These are phyloP conservation scores for Oreochromis mossambicus DNA, from an alignment of 2,797 vertebrate genomes.

Conservation along the genomic window DNA sequence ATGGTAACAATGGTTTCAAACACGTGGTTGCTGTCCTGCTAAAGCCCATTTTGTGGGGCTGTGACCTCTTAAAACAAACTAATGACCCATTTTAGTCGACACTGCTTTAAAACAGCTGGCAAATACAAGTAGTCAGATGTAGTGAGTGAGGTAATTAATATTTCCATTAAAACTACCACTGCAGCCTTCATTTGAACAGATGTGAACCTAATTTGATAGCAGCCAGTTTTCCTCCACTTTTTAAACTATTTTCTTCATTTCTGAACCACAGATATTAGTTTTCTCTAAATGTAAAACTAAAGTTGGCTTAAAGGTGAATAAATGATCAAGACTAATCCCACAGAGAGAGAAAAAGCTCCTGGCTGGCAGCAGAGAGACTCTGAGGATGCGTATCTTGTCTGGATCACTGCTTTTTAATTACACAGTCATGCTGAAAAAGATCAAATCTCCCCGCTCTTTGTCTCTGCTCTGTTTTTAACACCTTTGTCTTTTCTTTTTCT, in stretches of 20 bases:
- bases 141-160: neutral
- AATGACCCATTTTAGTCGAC: neutral
- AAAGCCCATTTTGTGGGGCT: neutral
- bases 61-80: neutral
- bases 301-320: neutral
- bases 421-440: neutral
- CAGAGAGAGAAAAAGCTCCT: neutral
- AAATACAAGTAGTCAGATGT: neutral
- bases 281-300: neutral
- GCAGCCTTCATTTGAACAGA: neutral
- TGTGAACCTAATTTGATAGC: neutral
- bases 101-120: neutral
- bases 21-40: neutral
- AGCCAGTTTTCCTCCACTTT: neutral
- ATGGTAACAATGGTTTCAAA: neutral
- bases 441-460: neutral
- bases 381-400: slow-evolving; percentile 9
- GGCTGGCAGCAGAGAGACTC: neutral
- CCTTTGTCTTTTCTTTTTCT: neutral
- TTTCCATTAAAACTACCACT: neutral
- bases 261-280: neutral
- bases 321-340: neutral
- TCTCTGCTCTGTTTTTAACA: neutral
- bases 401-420: slow-evolving; percentile 49
- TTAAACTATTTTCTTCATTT: neutral